A percentile compares a stretch with the other conserved stretches of the same genome.
Evolutionary conservation across 1,140 invertebrate species (phyloP).

Genomic region (Psix sp.): DNA sequence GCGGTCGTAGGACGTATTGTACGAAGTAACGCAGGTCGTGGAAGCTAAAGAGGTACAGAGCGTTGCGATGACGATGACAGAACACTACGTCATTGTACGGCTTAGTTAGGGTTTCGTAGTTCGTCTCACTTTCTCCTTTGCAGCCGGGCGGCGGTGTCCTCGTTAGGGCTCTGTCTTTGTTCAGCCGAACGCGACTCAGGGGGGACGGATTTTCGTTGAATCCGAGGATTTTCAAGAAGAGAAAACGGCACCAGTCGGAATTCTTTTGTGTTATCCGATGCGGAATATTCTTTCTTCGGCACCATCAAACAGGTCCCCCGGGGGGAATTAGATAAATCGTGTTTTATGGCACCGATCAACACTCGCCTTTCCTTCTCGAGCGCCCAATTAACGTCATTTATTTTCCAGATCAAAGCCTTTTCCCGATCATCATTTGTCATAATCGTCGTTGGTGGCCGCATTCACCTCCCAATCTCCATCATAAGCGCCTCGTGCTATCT

Average conservation of each 20-base stretch:
- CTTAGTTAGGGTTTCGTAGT: slow-evolving; percentile 35
- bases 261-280: slow-evolving; percentile 54
- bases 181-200: slow-evolving; percentile 17
- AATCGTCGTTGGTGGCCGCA: too few relatives aligned
- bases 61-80: slow-evolving; percentile 57
- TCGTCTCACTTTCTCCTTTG: slow-evolving; percentile 45
- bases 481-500: neutral
- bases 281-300: slow-evolving; percentile 37
- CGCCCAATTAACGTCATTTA: slow-evolving; percentile 50
- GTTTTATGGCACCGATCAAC: slow-evolving; percentile 17
- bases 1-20: slow-evolving; percentile 56
- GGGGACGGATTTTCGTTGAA: slow-evolving; percentile 50
- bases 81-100: slow-evolving; percentile 62
- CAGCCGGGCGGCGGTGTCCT: slow-evolving; percentile 17
- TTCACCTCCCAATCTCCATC: slow-evolving; percentile 4
- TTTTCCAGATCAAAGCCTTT: slow-evolving; percentile 46
- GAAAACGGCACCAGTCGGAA: slow-evolving; percentile 40
- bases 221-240: slow-evolving; percentile 52
- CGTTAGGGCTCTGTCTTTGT: slow-evolving; percentile 56
- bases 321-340: slow-evolving; percentile 42
- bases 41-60: slow-evolving; percentile 56
- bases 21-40: slow-evolving; percentile 51
- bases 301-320: slow-evolving; percentile 19
- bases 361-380: slow-evolving; percentile 19
- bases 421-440: slow-evolving; percentile 22